These are phyloP conservation scores for Pygoscelis antarcticus DNA, from an alignment of 2,113 vertebrate genomes.

Conservation along the genomic window DNA sequence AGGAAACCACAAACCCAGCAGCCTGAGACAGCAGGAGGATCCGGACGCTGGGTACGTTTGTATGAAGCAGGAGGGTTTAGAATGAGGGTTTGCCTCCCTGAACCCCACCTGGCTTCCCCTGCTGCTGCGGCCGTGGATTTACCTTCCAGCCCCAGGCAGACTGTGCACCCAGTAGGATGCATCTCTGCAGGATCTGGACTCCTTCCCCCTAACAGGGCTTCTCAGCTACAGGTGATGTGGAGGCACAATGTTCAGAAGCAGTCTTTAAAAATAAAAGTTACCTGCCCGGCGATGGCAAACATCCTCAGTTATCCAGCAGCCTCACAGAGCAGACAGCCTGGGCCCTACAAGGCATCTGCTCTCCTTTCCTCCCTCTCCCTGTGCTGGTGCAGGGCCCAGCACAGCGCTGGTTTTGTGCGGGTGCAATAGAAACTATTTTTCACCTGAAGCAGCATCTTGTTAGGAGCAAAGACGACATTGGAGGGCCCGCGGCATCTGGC, in stretches of 20 bases:
- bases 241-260: not conserved
- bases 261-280: not conserved
- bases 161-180: not conserved
- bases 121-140: not conserved
- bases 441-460: not conserved
- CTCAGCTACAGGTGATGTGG: not conserved
- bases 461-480: not conserved
- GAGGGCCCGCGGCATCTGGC: no score
- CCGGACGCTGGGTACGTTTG: not conserved
- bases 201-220: not conserved
- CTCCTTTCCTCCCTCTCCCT: not conserved
- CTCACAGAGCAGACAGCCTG: not conserved
- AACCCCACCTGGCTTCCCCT: not conserved
- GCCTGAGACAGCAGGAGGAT: not conserved
- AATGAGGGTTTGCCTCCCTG: not conserved
- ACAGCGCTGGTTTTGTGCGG: not conserved
- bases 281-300: accelerated
- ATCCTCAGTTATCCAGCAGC: not conserved
- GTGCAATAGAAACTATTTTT: not conserved
- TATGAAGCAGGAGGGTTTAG: not conserved
- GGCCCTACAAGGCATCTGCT: not conserved
- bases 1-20: slow-evolving; percentile 1
- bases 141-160: not conserved
- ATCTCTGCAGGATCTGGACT: not conserved
- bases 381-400: not conserved